Conservation (phyloP, 1,140 invertebrate genomes). For the Metopolophium dirhodum region DNA sequence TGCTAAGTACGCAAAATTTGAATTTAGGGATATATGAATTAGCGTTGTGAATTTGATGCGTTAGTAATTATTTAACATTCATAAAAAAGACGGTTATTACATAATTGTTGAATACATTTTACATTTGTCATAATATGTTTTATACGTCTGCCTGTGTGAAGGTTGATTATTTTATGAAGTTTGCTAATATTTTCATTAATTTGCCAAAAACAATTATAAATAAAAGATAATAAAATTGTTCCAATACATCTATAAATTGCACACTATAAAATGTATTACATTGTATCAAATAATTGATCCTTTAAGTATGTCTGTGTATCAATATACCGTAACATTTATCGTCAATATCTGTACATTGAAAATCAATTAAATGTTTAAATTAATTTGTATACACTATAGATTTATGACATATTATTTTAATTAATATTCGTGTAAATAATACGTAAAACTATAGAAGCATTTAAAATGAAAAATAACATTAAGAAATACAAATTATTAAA, state of each 20-base stretch:
- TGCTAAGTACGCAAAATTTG: not conserved
- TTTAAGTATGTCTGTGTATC: not conserved
- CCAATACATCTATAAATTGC: not conserved
- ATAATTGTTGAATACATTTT: not conserved
- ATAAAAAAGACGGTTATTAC: not conserved
- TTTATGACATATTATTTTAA: not conserved
- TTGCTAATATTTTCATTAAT: no score
- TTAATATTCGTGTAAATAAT: not conserved
- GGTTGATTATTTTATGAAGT: not conserved
- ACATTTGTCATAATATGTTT: not conserved
- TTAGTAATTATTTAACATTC: not conserved
- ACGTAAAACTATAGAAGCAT: no score
- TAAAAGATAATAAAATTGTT: not conserved
- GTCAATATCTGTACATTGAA: not conserved
- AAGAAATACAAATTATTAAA: not conserved
- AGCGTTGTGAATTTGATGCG: no score
- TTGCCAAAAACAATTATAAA: not conserved
- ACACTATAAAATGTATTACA: not conserved
- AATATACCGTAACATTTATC: not conserved
- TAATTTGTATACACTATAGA: not conserved
- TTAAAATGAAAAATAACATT: not conserved
- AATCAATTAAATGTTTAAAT: not conserved
- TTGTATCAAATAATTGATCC: not conserved
- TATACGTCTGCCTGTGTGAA: not conserved
- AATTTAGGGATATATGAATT: not conserved